phyloP scores from a whole-genome alignment of 2,888 invertebrate species.

The Ceriagrion tenellum region DNA sequence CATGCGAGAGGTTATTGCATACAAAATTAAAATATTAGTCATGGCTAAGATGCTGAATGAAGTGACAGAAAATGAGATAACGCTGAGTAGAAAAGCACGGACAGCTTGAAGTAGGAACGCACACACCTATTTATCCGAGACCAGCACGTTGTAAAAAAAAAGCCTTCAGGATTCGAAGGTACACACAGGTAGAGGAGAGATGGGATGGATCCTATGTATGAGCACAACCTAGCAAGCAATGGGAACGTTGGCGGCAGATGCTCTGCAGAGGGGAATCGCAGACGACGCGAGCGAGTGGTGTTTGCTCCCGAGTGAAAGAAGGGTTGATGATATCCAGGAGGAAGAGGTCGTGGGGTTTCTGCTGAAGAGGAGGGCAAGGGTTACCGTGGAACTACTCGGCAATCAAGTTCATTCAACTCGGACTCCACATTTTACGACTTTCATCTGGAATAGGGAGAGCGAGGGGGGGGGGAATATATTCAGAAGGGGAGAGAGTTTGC shows the following conservation, averaged over 20 bases:
- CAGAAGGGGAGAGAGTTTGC: background rate
- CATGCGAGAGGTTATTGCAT: background rate
- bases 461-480: background rate
- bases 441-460: slow-evolving; percentile 37
- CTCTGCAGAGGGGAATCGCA: too few relatives aligned
- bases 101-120: background rate
- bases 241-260: too few relatives aligned
- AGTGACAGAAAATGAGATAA: background rate
- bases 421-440: slow-evolving; percentile 41
- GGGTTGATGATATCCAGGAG: background rate
- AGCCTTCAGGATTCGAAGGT: background rate
- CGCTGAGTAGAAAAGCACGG: background rate
- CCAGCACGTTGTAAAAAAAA: background rate
- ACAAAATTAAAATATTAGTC: background rate
- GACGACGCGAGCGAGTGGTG: background rate
- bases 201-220: too few relatives aligned
- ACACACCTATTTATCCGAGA: background rate
- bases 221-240: background rate
- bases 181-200: background rate
- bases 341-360: background rate
- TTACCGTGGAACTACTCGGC: background rate
- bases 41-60: background rate
- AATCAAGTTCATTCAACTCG: slow-evolving; percentile 62
- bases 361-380: background rate
- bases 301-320: background rate